Conservation (phyloP, 2,797 vertebrate genomes). For the Sciurus carolinensis region DNA sequence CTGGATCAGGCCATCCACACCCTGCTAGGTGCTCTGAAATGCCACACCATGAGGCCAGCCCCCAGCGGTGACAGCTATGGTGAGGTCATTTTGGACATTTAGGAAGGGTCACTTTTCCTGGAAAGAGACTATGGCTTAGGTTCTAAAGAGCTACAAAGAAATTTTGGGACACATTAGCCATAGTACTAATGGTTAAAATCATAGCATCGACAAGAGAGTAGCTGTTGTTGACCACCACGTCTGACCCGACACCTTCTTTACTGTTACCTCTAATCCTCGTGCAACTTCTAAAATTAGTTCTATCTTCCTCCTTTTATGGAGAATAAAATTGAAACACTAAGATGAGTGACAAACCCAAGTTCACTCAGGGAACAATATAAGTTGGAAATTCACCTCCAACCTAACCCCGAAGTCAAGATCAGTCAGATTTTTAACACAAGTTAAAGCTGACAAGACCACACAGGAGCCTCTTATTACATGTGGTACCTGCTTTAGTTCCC, state of each 20-base stretch:
- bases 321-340: background rate
- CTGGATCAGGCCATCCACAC: background rate
- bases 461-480: rapidly evolving
- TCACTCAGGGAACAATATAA: background rate
- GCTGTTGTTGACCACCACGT: background rate
- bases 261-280: background rate
- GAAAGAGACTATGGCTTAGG: slow-evolving; percentile 26
- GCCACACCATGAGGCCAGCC: background rate
- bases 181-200: background rate
- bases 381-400: background rate
- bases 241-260: background rate
- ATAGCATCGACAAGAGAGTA: background rate
- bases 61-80: background rate
- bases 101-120: background rate
- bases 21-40: background rate
- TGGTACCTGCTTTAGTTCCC: background rate
- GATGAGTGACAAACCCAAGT: background rate
- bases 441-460: background rate
- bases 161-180: background rate
- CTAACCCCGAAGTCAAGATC: too few relatives aligned
- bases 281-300: background rate
- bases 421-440: background rate
- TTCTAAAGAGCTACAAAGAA: slow-evolving; percentile 14
- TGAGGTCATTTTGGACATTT: background rate
- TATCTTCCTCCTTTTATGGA: background rate